Base-by-base conservation (phyloP, 1,140 invertebrate species). In the Papilio glaucus region DNA sequence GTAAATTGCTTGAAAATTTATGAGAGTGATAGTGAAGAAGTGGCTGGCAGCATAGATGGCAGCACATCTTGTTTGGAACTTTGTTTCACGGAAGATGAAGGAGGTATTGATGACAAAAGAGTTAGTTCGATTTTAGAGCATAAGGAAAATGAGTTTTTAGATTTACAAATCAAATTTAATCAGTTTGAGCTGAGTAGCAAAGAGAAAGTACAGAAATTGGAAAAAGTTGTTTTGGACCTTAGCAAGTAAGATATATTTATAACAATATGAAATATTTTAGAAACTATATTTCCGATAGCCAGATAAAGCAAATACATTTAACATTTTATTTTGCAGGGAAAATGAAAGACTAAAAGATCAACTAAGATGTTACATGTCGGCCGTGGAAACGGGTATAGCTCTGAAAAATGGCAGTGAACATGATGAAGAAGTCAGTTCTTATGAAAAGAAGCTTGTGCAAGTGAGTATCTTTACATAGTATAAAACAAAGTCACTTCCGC, bases 381-480 rank as follows among this genome's bases (percentile, higher is more conserved):
- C 98, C 38, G 97, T 99, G 15, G 97, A 98, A 94, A 95, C 98
- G 73, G 84, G 87, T 6, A 86, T 77, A 75, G 89, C 89, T 94
- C 92, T 98, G 76, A 95, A 95, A 79, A 94, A 91, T 77, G 95
- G 95, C 82, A 95, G 95, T 26, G 93, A 94, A 87, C 94, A 95
- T 83, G 96, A 95, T 79, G 93, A 95, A 71, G 97, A 98, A 92
- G 96, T 97, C 4, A 95, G 95, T 74, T 95, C 97, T 68, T 98
- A 98, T 92, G 97, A 98, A 89, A 95, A 95, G 77, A 98, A 99
- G 94, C 94, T 99, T 15, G 96, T 98, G 75, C 97, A 98, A 94
- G 96, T 96, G 85, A 72, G 24, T 26, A 10, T 24, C 12, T 9
- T 12, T 12, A 21, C 18, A n/a, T n/a, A n/a, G n/a, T n/a, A n/a